phyloP scores from a whole-genome alignment of 2,797 vertebrate species.

The Muraenolepis orangiensis region DNA sequence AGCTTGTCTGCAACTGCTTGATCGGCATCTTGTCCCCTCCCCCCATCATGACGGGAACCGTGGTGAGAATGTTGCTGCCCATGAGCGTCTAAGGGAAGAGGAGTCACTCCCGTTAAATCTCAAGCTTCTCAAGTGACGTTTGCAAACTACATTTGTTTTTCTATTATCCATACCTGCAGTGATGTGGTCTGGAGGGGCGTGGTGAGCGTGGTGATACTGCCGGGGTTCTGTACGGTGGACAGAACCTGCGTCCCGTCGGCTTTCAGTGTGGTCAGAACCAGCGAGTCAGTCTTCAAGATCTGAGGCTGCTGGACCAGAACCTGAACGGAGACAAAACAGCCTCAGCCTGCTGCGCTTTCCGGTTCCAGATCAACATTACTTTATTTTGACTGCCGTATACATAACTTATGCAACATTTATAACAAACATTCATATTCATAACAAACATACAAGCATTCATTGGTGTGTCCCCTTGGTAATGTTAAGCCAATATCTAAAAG shows the following conservation, averaged over 20 bases:
- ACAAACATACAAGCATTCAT: too few relatives aligned
- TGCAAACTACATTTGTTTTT: neutral
- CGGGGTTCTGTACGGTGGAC: slow-evolving; percentile 88
- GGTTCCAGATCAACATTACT: neutral
- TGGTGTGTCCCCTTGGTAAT: too few relatives aligned
- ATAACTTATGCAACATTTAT: too few relatives aligned
- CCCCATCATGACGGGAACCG: slow-evolving; percentile 92
- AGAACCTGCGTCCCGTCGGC: slow-evolving; percentile 90
- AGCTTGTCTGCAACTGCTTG: slow-evolving; percentile 84
- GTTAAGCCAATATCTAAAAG: too few relatives aligned
- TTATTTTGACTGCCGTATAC: too few relatives aligned
- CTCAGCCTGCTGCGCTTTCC: neutral
- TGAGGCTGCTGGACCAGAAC: slow-evolving; percentile 95
- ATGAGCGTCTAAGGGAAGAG: slow-evolving; percentile 81
- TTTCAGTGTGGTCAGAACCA: slow-evolving; percentile 93
- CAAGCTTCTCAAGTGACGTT: neutral
- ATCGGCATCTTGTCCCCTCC: slow-evolving; percentile 91
- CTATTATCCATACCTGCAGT: slow-evolving; percentile 81
- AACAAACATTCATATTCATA: too few relatives aligned
- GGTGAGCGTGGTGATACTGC: slow-evolving; percentile 84
- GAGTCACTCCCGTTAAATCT: neutral
- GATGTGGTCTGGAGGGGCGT: slow-evolving; percentile 89
- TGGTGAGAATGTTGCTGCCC: slow-evolving; percentile 92
- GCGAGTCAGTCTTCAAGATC: slow-evolving; percentile 94
- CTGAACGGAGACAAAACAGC: slow-evolving; percentile 57